Evolutionary conservation across 2,797 vertebrate species (phyloP).

Genomic region (Coilia nasus): DNA sequence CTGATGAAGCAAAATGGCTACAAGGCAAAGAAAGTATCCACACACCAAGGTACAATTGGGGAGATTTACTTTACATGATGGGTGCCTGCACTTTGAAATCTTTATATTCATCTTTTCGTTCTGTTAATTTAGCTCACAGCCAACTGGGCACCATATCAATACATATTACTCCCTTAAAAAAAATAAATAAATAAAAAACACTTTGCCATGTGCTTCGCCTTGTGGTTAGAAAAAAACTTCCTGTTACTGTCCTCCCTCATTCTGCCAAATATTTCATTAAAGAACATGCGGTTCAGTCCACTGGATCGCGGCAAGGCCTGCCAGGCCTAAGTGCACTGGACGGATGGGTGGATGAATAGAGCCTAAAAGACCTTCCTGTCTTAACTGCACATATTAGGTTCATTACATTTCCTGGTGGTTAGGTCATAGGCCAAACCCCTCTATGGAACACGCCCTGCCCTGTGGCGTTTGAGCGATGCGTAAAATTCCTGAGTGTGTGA

Average conservation of each 20-base stretch:
- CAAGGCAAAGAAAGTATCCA: not conserved
- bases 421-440: not conserved
- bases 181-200: not conserved
- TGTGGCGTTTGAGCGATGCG: not conserved
- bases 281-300: not conserved
- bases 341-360: not conserved
- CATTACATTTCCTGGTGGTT: not conserved
- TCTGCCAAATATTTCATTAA: not conserved
- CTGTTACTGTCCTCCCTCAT: too few relatives aligned
- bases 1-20: not conserved
- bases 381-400: not conserved
- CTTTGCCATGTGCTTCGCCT: conserved; percentile 25
- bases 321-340: not conserved
- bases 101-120: too few relatives aligned
- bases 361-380: not conserved
- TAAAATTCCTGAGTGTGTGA: not conserved
- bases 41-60: not conserved
- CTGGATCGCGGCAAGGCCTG: not conserved
- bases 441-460: not conserved
- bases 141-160: not conserved
- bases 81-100: not conserved
- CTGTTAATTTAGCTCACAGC: not conserved
- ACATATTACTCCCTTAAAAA: conserved; percentile 22
- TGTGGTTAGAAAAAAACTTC: not conserved
- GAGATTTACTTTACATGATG: not conserved